Percentiles rank a stretch among this genome's conserved stretches.
phyloP scores from a whole-genome alignment of 2,113 vertebrate species.

The Oriolus oriolus region DNA sequence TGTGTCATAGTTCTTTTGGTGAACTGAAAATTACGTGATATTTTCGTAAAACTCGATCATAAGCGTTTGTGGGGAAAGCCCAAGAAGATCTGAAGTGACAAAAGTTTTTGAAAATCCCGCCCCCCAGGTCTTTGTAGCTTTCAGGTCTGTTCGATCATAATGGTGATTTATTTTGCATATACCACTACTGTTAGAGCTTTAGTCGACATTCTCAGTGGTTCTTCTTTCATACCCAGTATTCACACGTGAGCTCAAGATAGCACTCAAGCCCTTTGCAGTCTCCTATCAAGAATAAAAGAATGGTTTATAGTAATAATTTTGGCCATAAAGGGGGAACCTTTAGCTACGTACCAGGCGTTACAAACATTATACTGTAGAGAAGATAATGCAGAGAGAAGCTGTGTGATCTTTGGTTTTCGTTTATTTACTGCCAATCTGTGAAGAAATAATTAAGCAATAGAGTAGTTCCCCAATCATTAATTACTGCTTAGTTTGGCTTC shows the following conservation, averaged over 20 bases:
- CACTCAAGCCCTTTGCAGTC: neutral
- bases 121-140: rapidly evolving
- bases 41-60: neutral
- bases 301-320: neutral
- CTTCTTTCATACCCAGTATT: neutral
- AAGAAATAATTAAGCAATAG: neutral
- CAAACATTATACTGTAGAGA: neutral
- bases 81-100: neutral
- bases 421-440: neutral
- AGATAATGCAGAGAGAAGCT: neutral
- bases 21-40: neutral
- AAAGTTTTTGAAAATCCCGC: neutral
- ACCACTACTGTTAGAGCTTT: neutral
- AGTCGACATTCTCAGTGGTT: neutral
- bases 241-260: neutral
- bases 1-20: too few relatives aligned
- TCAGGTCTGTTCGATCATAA: neutral
- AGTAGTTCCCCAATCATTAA: neutral
- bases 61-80: neutral
- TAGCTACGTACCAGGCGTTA: rapidly evolving
- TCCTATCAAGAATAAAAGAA: neutral
- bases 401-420: neutral
- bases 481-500: neutral
- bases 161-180: neutral
- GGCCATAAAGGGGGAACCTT: neutral